Base-by-base conservation (phyloP, 2,797 vertebrate species). In the Sebastes itinus region DNA sequence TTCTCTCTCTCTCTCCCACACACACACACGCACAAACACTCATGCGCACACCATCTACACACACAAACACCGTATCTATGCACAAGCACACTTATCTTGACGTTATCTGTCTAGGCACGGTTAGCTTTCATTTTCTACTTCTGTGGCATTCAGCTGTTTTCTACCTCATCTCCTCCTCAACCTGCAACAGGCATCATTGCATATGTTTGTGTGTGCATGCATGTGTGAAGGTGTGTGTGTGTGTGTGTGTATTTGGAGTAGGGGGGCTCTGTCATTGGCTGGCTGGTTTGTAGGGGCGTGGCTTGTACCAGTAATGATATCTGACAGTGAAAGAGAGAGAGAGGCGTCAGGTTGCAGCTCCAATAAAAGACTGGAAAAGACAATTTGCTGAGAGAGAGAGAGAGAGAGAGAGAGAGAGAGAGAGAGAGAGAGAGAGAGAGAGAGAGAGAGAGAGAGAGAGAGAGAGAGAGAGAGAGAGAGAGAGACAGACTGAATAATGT, bases 291-390 rank as follows among this genome's bases (percentile, higher is more conserved):
- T 60, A 70, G 82, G 79, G 93, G 92, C 6, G 90, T 92, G 90
- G 84, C 82, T 82, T 81, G 75, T 78, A 56, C 75, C 64, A 74
- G 91, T 92, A 93, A 93, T 85, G 79, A 89, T 92, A 91, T 92
- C 91, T 92, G 87, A 84, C 84, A 88, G 85, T 73, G 74, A 81
- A 72, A 83, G 62, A 76, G 81, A 74, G 77, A 86, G 74, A 69
- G 80, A 85, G 79, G 92, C 86, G 76, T 94, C 86, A 82, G 85
- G 91, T 94, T 94, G 90, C 94, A 92, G 91, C 91, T 88, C 58
- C 81, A 89, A 90, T 92, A 92, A 93, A 92, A 91, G 92, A 80
- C 87, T 83, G 88, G 86, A 88, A 87, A 89, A 91, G 88, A 89
- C 89, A 91, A 90, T 90, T 94, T 92, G 85, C 83, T 83, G 87